Base-by-base conservation (phyloP, 2,888 invertebrate species). In the Caenorhabditis plicata region DNA sequence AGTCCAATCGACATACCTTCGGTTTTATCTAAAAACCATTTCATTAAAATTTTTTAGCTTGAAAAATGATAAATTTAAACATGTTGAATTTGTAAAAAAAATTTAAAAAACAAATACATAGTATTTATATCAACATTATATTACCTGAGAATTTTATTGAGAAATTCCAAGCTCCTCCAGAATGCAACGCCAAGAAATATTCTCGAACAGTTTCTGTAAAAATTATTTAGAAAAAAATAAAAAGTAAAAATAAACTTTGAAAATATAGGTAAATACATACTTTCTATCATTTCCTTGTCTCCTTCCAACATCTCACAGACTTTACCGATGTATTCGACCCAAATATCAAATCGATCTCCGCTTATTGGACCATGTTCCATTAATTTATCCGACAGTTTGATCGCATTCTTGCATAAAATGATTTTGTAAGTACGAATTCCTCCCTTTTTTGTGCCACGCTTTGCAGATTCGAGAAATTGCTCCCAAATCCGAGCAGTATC, bases 11-110 rank as follows among this genome's bases (percentile, higher is more conserved):
- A 53, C 41, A 41, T 48, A 17, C 47, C 53, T 40, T 53, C 47
- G 47, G 2, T 23, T 53, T 53, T 48, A 40, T 53, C 53, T 53
- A 49, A 48, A 49, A 53, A 49, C 47, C n/a, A 48, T 53, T 48
- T 53, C 39, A 39, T 38, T 52, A 22, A 48, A 52, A 47, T 53
- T 47, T 53, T 48, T 40, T 39, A 48, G 53, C 52, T 52, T 52
- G 39, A 52, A 48, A 51, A 52, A 44, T 26, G 49, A 50, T 50
- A 31, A 50, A 50, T 50, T 50, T 29, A 50, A 50, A 47, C 50
- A 50, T 50, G 32, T 48, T 50, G 50, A n/a, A n/a, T 50, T 50
- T 50, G 43, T 50, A 48, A 32, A 48, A 50, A 50, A 49, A 49
- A 43, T 26, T 42, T 19, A 49, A 42, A 47, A 50, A 50, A 45